Evolutionary conservation across 1,140 invertebrate species (phyloP).

Genomic region (Vollenhovia emeryi): DNA sequence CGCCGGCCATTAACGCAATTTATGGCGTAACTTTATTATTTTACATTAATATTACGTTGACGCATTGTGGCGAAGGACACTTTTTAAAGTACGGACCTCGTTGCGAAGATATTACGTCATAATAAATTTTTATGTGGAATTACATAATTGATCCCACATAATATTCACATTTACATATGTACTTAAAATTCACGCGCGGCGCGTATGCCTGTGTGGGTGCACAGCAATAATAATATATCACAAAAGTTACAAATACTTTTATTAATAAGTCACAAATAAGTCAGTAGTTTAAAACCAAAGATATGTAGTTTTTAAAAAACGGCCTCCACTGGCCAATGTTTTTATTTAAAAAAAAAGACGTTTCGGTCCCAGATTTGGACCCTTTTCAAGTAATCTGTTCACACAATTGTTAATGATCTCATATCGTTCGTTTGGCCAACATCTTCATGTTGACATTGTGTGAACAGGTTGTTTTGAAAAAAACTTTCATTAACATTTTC

Average conservation of each 20-base stretch:
- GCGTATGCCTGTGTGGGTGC: neutral
- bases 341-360: too few species aligned
- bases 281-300: too few species aligned
- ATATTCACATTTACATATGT: neutral
- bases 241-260: neutral
- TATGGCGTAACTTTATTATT: slow-evolving; percentile 56
- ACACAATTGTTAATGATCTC: too few species aligned
- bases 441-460: too few species aligned
- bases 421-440: too few species aligned
- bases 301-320: too few species aligned
- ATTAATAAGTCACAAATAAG: too few species aligned
- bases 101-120: neutral
- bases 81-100: slow-evolving; percentile 5
- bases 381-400: too few species aligned
- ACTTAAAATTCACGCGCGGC: neutral
- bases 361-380: too few species aligned
- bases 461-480: too few species aligned
- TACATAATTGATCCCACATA: neutral
- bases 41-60: slow-evolving; percentile 43
- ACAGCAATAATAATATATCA: neutral
- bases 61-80: slow-evolving; percentile 16
- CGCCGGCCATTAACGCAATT: slow-evolving; percentile 53
- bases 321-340: too few species aligned
- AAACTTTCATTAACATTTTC: neutral
- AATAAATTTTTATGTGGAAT: neutral